Evolutionary conservation across 2,888 invertebrate genomes (phyloP), one percentile per base, ranked within the genome.

Genomic region (Crocallis elinguaria): DNA sequence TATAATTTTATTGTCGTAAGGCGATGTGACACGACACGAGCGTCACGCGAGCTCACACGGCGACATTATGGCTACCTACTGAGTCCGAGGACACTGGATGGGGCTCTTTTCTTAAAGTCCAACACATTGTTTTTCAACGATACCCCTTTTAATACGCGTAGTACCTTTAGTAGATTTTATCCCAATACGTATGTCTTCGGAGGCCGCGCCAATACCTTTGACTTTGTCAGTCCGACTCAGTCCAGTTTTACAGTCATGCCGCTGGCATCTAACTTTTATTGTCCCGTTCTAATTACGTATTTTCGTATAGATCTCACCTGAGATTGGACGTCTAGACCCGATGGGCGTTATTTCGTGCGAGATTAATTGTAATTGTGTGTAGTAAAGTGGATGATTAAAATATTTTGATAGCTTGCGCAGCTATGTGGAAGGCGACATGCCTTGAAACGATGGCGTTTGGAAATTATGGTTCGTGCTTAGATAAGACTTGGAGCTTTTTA

Each of bases 1-100:
- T 91, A 91, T 90, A 91, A 90, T 91, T 91, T 91, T 91, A 91
- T 86, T 91, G 90, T 91, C 88, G 89, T 81, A 81, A 77, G 83
- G 82, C 87, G 81, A 60, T 46, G 63, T 60, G 60, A 84, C 90
- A 88, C 89, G 89, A 84, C 86, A 86, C 60, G 33, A 66, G 70
- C 73, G 85, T 80, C 90, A 90, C 90, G 89, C 88, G 84, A 89
- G 13, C 79, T 78, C 80, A 78, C 80, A 81, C 83, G 80, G 17
- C 39, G 27, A 29, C 39, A 17, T 11, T 29, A 29, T 27, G 27
- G 25, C 8, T 5, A n/a, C 16, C n/a, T 17, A 29, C 16, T 32
- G 2, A 16, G 33, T 7, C n/a, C 4, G 33, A 16, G 16, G 14
- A 8, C 16, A 14, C 14, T 13, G 29, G 32, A n/a, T 27, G 16